Conservation (phyloP, 2,888 invertebrate species). For the Anorthoa munda region DNA sequence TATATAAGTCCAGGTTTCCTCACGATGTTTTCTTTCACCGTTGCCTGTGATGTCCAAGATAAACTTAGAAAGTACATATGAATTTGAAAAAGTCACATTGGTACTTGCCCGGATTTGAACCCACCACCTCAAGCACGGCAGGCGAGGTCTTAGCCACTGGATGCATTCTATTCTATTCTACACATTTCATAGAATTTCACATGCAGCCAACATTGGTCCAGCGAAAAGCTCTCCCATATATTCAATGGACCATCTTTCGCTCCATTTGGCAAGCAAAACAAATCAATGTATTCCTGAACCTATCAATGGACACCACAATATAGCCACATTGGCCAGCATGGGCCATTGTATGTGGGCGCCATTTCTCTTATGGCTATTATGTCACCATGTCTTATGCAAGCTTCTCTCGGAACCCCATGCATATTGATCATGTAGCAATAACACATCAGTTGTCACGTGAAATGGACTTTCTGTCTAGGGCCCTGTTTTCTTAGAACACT, state of each 20-base stretch:
- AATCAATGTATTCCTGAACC: slow-evolving; percentile 29
- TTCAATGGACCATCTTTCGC: slow-evolving; percentile 17
- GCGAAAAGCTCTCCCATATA: neutral
- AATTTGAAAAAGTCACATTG: too few species aligned
- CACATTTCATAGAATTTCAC: neutral
- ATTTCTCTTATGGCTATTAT: slow-evolving; percentile 50
- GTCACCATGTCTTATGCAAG: slow-evolving; percentile 50
- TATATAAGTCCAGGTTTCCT: too few species aligned
- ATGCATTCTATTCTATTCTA: too few species aligned
- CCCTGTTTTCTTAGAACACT: neutral
- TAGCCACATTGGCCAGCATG: slow-evolving; percentile 5
- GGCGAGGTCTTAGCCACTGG: too few species aligned
- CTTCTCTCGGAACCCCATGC: slow-evolving; percentile 25
- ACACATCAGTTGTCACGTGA: slow-evolving; percentile 13
- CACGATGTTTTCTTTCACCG: too few species aligned
- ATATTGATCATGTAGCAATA: slow-evolving; percentile 31
- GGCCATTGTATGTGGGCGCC: slow-evolving; percentile 30
- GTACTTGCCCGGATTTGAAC: too few species aligned
- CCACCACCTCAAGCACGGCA: too few species aligned
- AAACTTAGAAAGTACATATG: too few species aligned
- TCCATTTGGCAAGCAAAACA: slow-evolving; percentile 23
- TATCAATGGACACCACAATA: slow-evolving; percentile 30
- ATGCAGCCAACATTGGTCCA: neutral
- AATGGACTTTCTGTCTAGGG: slow-evolving; percentile 19
- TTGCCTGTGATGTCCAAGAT: too few species aligned